Base-by-base conservation (phyloP, 2,888 invertebrate species). In the Trichopria drosophilae region DNA sequence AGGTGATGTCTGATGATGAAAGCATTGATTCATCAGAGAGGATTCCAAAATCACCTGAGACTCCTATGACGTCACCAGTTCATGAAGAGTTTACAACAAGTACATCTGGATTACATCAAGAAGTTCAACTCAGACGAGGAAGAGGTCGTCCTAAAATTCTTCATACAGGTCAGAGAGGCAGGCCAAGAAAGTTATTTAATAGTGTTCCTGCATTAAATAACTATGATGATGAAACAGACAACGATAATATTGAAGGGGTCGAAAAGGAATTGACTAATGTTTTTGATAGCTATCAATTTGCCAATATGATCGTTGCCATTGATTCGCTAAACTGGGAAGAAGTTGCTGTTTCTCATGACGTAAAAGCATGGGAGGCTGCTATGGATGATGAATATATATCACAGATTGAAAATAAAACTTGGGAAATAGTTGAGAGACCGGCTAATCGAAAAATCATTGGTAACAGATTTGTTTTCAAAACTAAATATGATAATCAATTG, bases 371-470 rank as follows among this genome's bases (percentile, higher is more conserved):
- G 56, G 18, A 43, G 34, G 6, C 4, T 9, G 56, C 56, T 2
- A 15, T 57, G 4, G 41, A 36, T 16, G 51, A 48, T 16, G 50
- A 52, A 26, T 50, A 40, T 19, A 2, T 50, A 3, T 40, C 57
- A 12, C 40, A 49, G 19, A 41, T 57, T 12, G 23, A 36, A n/a
- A 54, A 53, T 35, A 7, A 28, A 19, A 53, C 48, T 3, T 56
- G 56, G 56, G 41, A 53, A 31, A 44, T 56, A 4, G 45, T 48
- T 9, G 13, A 43, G 10, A 22, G 45, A 24, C 57, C 57, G n/a
- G 6, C 20, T 6, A 28, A 41, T 3, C 37, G 45, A 16, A 52
- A 53, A 28, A 41, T 48, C 1, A 57, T 55, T 7, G 48, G 52
- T 1, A 53, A 34, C 13, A 28, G 51, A 41, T 47, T 42, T 24